Evolutionary conservation across 1,140 invertebrate genomes (phyloP), one percentile per base, ranked within the genome.

Genomic region (Varroa destructor): DNA sequence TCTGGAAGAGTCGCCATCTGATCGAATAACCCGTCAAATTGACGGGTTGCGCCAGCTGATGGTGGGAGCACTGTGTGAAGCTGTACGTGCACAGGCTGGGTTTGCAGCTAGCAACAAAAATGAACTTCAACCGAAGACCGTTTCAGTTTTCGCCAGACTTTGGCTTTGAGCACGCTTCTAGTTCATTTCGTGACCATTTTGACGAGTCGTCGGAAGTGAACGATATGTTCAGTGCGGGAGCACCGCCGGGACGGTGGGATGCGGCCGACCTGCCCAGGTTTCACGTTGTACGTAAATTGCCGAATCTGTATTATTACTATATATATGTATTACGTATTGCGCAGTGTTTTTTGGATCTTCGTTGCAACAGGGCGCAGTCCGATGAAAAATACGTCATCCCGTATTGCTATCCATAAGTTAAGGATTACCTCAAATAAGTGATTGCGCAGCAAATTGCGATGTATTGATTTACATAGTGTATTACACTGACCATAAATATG

Each of bases 71-170:
- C 46, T 67, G 40, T 67, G 40, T 43, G 40, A 46, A 40, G 12
- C 61, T 12, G 61, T 12, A 36, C 12, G 46, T 51, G 46, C 4
- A 3, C 46, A 5, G 46, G 46, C 46, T 51, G 46, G 8, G 46
- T 51, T 67, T 46, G 61, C 61, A 67, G 61, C 61, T 67, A 40
- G 61, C 14, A 67, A 46, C 61, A 67, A 67, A 67, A 67, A 67
- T 67, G 61, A 67, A 46, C 46, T 67, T 67, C 61, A 67, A 67
- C 46, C 40, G 61, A 67, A 67, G 61, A 40, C 61, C 61, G 12
- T 67, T 67, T 46, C 61, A 67, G 61, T 67, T 67, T 67, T 67
- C 61, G 14, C 61, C 61, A 14, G 61, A 67, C 61, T 67, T 67
- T 37, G 61, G 61, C 40, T 43, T 37, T 43, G 61, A 67, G 61